These are phyloP conservation scores for Casuarius casuarius DNA, from an alignment of 2,113 vertebrate species.

Conservation along the genomic window DNA sequence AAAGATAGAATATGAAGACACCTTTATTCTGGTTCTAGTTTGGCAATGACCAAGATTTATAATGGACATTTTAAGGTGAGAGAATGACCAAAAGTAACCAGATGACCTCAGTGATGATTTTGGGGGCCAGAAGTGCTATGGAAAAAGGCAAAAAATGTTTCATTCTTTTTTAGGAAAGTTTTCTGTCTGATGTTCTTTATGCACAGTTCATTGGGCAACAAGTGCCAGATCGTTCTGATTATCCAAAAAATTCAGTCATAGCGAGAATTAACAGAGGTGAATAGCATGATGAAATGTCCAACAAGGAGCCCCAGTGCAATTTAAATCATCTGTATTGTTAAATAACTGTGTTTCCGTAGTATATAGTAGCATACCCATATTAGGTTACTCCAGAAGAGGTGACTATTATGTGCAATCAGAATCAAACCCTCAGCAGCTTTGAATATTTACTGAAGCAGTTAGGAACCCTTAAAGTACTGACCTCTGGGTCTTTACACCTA, in stretches of 20 bases:
- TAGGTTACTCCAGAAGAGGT: not conserved
- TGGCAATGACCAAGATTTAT: not conserved
- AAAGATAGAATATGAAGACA: not conserved
- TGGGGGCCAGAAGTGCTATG: not conserved
- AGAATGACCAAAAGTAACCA: not conserved
- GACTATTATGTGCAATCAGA: not conserved
- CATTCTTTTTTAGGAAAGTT: accelerated
- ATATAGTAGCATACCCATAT: not conserved
- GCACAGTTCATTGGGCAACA: not conserved
- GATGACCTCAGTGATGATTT: not conserved
- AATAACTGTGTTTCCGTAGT: not conserved
- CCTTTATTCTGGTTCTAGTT: not conserved
- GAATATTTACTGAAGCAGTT: not conserved
- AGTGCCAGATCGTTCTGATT: not conserved
- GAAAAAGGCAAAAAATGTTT: not conserved
- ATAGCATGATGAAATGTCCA: not conserved
- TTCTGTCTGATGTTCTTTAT: not conserved
- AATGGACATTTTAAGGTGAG: not conserved
- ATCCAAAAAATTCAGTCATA: not conserved
- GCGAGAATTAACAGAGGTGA: not conserved
- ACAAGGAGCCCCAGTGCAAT: not conserved
- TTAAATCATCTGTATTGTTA: not conserved
- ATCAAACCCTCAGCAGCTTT: not conserved
- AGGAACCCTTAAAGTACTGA: not conserved
- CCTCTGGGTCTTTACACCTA: not conserved